Evolutionary conservation across 2,888 invertebrate genomes (phyloP).

Genomic region (Oithona nana): DNA sequence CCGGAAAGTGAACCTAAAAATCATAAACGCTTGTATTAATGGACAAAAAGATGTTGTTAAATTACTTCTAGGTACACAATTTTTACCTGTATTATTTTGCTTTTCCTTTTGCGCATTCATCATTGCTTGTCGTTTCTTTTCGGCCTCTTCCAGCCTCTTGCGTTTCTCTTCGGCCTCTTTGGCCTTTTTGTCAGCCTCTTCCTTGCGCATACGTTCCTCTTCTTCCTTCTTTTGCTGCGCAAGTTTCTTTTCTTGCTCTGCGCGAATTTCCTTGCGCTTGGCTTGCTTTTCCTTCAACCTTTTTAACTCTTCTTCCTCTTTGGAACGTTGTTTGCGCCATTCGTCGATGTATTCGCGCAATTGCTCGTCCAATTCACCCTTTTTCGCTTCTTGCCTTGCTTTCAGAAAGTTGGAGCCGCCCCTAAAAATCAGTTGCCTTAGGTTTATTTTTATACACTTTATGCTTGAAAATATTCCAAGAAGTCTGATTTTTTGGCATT

Average conservation of each 20-base stretch:
- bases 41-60: background rate
- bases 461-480: too few species aligned
- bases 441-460: too few species aligned
- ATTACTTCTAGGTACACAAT: background rate
- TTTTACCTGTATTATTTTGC: slow-evolving; percentile 20
- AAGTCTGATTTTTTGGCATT: too few species aligned
- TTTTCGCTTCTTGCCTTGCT: slow-evolving; percentile 81
- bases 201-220: slow-evolving; percentile 60
- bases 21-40: too few species aligned
- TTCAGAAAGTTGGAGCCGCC: slow-evolving; percentile 23
- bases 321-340: slow-evolving; percentile 89
- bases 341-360: slow-evolving; percentile 87
- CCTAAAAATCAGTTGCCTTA: slow-evolving; percentile 20
- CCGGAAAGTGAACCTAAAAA: background rate
- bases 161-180: slow-evolving; percentile 86
- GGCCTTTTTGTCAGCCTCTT: slow-evolving; percentile 86
- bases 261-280: slow-evolving; percentile 74
- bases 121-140: slow-evolving; percentile 87
- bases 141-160: slow-evolving; percentile 77
- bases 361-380: slow-evolving; percentile 86
- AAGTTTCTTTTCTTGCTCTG: slow-evolving; percentile 88
- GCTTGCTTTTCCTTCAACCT: slow-evolving; percentile 92
- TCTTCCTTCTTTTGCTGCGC: slow-evolving; percentile 86
- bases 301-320: slow-evolving; percentile 90
- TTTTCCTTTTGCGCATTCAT: slow-evolving; percentile 61